Conservation (phyloP, 2,797 vertebrate species). For the Ctenopoma multispine region DNA sequence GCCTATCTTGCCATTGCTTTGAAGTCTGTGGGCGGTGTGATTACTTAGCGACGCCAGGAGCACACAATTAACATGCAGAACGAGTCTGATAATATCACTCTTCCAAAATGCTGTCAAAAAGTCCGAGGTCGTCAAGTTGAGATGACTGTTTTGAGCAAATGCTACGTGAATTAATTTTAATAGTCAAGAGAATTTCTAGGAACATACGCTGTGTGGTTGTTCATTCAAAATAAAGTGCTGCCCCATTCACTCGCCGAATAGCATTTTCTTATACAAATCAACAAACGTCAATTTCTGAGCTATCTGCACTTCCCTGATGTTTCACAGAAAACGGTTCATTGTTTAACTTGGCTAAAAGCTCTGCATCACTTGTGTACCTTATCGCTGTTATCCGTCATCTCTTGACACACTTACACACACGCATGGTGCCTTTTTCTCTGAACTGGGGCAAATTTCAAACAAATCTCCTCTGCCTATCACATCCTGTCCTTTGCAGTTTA, state of each 20-base stretch:
- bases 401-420: slow-evolving; percentile 65
- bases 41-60: slow-evolving; percentile 39
- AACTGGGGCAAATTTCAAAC: slow-evolving; percentile 77
- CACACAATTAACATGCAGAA: slow-evolving; percentile 37
- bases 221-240: neutral
- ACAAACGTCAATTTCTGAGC: slow-evolving; percentile 20
- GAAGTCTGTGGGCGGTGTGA: slow-evolving; percentile 46
- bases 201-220: neutral
- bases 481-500: slow-evolving; percentile 62
- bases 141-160: slow-evolving; percentile 22
- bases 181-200: slow-evolving; percentile 3
- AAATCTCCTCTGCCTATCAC: slow-evolving; percentile 63
- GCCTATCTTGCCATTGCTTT: slow-evolving; percentile 33
- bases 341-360: slow-evolving; percentile 74
- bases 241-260: neutral
- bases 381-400: slow-evolving; percentile 55
- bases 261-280: neutral
- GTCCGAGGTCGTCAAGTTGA: slow-evolving; percentile 36
- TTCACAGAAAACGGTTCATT: slow-evolving; percentile 62
- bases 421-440: slow-evolving; percentile 59
- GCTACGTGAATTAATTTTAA: slow-evolving; percentile 40
- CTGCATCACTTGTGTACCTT: slow-evolving; percentile 54
- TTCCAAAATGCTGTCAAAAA: slow-evolving; percentile 32
- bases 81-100: slow-evolving; percentile 40
- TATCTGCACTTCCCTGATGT: slow-evolving; percentile 35